Evolutionary conservation across 2,888 invertebrate genomes (phyloP), one percentile per base, ranked within the genome.

Genomic region (Boloria selene): DNA sequence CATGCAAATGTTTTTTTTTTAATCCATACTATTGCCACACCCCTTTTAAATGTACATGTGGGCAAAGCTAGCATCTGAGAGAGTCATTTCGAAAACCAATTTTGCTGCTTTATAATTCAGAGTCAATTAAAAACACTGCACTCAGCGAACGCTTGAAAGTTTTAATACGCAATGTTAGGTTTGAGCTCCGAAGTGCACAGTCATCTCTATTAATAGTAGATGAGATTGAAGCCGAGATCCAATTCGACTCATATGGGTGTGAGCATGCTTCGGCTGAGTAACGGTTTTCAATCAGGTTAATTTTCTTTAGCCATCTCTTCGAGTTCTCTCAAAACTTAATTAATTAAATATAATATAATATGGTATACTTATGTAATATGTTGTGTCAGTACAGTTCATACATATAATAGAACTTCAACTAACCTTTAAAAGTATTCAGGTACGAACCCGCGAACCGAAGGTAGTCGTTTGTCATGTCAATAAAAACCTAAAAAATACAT

Each of bases 21-120:
- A 38, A 10, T 38, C 10, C 7, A 38, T 38, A 38, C 10, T 38
- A 7, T 38, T 38, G 7, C 31, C 10, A 7, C 2, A 31, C 0
- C 17, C 49, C 10, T 10, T 7, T 14, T 10, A 4, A 49, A 49
- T 49, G 16, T 18, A 49, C n/a, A n/a, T 4, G 3, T 16, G 5
- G 4, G 16, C 16, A 10, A 13, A 53, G 4, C 31, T 31, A 16
- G 2, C 53, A 53, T 38, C 16, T 10, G 38, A 17, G n/a, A 31
- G 16, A 53, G 13, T 13, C 4, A 5, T 54, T 54, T 54, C 17
- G 13, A 13, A 54, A 54, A 54, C 31, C 13, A 16, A 38, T 38
- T 54, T 38, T 54, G 54, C 38, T 17, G 17, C 1, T 42, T 42
- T 54, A 54, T 42, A 54, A 54, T 53, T 38, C 16, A 53, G 17